phyloP scores from a whole-genome alignment of 1,140 invertebrate species.

The Zeugodacus cucurbitae region DNA sequence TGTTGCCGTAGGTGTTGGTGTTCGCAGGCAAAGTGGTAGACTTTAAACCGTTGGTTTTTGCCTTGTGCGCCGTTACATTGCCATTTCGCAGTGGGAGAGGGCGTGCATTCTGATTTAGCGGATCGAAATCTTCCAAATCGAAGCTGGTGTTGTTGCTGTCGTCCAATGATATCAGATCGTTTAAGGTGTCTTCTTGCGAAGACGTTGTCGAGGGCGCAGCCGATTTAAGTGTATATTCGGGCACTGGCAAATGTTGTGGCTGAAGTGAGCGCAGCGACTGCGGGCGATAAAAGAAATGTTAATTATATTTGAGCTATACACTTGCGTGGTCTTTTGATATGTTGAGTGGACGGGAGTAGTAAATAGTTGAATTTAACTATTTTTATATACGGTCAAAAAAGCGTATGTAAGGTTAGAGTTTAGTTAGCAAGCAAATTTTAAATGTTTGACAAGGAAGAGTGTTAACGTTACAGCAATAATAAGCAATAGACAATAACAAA shows the following conservation, averaged over 20 bases:
- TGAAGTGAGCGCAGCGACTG: conserved; percentile 53
- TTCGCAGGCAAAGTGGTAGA: conserved; percentile 67
- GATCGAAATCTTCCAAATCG: conserved; percentile 64
- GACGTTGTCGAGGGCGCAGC: conserved; percentile 40
- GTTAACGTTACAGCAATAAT: neutral
- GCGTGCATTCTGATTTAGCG: conserved; percentile 63
- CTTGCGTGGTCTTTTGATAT: no score
- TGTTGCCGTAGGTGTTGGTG: conserved; percentile 48
- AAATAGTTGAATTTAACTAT: neutral
- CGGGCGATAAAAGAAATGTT: neutral
- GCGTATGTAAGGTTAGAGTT: neutral
- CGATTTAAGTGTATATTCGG: conserved; percentile 28
- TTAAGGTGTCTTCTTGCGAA: conserved; percentile 56
- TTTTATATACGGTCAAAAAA: neutral
- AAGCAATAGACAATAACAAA: neutral
- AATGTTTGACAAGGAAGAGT: neutral
- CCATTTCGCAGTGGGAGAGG: conserved; percentile 51
- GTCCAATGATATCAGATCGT: conserved; percentile 65
- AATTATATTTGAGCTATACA: neutral
- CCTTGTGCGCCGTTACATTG: conserved; percentile 48
- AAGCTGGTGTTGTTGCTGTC: conserved; percentile 64
- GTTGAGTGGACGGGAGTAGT: neutral
- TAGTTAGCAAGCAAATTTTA: neutral
- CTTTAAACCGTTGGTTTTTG: conserved; percentile 54
- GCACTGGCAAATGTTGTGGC: conserved; percentile 42